Evolutionary conservation across 2,797 vertebrate genomes (phyloP).

Genomic region (Austrolebias charrua): DNA sequence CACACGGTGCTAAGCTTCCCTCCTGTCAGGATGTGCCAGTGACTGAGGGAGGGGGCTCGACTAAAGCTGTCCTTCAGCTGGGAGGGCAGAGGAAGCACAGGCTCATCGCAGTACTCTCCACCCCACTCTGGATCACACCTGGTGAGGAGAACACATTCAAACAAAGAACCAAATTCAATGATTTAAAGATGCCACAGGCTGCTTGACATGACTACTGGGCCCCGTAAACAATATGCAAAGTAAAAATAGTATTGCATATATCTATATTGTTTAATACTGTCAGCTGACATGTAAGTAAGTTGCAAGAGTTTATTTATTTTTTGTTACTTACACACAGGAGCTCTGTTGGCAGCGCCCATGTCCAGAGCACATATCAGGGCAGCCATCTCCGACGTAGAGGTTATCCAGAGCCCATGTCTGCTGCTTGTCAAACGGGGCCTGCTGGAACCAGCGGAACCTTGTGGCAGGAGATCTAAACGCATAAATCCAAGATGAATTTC

Average conservation of each 20-base stretch:
- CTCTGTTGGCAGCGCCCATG: conserved; percentile 90
- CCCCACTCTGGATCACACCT: conserved; percentile 96
- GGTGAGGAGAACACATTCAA: conserved; percentile 18
- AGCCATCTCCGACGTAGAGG: conserved; percentile 95
- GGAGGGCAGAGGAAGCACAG: conserved; percentile 83
- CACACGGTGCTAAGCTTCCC: conserved; percentile 94
- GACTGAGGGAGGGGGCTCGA: conserved; percentile 86
- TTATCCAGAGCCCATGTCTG: conserved; percentile 99
- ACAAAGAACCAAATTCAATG: conserved; percentile 3
- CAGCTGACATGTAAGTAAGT: background rate
- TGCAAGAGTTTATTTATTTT: background rate
- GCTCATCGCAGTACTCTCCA: conserved; percentile 92
- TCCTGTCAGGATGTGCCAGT: conserved; percentile 93
- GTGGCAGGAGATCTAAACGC: conserved; percentile 90
- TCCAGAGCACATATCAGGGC: conserved; percentile 95
- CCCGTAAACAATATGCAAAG: too few species aligned
- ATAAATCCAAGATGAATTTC: conserved; percentile 8
- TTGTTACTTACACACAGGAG: conserved; percentile 88
- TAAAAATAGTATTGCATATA: too few species aligned
- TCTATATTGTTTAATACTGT: background rate
- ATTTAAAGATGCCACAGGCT: too few species aligned
- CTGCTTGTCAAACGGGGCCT: conserved; percentile 97
- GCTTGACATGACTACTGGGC: too few species aligned
- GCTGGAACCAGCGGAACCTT: conserved; percentile 97
- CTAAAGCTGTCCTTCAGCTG: conserved; percentile 99